Conservation (phyloP, 2,113 vertebrate genomes). For the Stictonetta naevosa region DNA sequence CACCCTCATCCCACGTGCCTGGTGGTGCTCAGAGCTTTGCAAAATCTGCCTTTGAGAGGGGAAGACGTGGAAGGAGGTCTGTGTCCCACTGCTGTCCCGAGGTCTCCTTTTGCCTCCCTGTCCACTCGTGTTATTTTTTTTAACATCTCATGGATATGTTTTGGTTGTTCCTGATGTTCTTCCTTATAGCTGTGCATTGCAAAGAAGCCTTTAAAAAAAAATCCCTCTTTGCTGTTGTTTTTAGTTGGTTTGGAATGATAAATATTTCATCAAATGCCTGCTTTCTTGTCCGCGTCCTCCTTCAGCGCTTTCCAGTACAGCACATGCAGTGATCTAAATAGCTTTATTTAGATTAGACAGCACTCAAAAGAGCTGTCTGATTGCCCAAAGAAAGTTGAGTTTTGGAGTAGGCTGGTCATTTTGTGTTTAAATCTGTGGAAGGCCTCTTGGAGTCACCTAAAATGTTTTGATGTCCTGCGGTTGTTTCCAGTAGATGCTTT, state of each 20-base stretch:
- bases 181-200: not conserved
- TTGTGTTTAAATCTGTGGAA: not conserved
- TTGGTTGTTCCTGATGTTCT: not conserved
- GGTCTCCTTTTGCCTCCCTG: not conserved
- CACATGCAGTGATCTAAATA: not conserved
- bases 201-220: not conserved
- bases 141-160: not conserved
- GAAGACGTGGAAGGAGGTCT: not conserved
- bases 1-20: not conserved
- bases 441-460: not conserved
- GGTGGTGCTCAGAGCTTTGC: not conserved
- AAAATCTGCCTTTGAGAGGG: not conserved
- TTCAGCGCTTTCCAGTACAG: not conserved
- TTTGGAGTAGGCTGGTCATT: not conserved
- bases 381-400: not conserved
- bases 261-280: not conserved
- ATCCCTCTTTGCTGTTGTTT: not conserved
- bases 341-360: not conserved
- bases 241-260: not conserved
- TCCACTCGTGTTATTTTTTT: rapidly evolving
- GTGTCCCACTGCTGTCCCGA: not conserved
- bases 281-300: not conserved
- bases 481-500: rapidly evolving
- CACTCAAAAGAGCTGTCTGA: not conserved
- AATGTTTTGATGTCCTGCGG: not conserved